Evolutionary conservation across 2,113 vertebrate species (phyloP).

Genomic region (Mus pahari): DNA sequence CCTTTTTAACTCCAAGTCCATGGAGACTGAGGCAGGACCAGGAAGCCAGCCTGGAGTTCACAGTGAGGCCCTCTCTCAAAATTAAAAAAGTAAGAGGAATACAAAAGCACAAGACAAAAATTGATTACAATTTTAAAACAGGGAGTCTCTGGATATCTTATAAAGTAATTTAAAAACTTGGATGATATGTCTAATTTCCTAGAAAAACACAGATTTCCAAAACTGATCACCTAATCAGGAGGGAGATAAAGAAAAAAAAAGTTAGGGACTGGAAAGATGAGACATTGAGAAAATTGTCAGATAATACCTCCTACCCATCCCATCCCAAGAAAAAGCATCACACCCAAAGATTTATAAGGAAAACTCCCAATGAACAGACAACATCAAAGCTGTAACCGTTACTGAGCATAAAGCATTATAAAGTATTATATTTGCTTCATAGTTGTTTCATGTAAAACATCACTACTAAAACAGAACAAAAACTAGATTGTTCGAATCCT

Average conservation of each 20-base stretch:
- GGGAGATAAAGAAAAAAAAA: not conserved
- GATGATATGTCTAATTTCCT: not conserved
- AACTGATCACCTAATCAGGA: not conserved
- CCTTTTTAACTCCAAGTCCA: not conserved
- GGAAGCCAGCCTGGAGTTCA: not conserved
- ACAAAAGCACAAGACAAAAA: not conserved
- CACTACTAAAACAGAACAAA: not conserved
- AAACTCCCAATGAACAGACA: not conserved
- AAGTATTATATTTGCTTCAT: not conserved
- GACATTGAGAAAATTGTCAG: not conserved
- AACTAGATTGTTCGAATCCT: not conserved
- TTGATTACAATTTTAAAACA: not conserved
- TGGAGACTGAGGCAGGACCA: not conserved
- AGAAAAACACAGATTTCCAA: slow-evolving; percentile 29
- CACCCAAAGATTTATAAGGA: not conserved
- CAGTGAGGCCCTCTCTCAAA: not conserved
- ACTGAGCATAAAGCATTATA: not conserved
- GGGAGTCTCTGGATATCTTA: not conserved
- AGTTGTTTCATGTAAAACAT: not conserved
- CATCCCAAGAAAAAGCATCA: not conserved
- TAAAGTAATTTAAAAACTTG: slow-evolving; percentile 3
- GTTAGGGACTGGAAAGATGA: not conserved
- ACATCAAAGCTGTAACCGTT: not conserved
- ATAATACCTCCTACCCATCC: not conserved
- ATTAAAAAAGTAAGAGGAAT: not conserved